Evolutionary conservation across 2,797 vertebrate genomes (phyloP), one percentile per base, ranked within the genome.

Genomic region (Enteromius viviparus): DNA sequence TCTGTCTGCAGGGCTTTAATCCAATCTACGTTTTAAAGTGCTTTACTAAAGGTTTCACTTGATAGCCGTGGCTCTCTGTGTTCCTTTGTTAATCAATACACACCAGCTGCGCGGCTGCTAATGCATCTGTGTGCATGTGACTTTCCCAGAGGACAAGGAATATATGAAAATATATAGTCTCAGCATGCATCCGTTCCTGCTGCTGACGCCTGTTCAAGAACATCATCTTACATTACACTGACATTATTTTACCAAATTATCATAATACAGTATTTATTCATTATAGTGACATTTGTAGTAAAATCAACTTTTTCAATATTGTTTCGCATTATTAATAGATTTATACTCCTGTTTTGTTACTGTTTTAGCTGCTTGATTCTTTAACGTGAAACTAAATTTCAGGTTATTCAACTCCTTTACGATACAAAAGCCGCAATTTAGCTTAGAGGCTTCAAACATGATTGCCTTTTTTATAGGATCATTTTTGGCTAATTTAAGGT

Each of bases 1-100:
- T 76, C 53, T 51, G 53, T 80, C 55, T 78, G 21, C 77, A 77
- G 70, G 68, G 58, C 71, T 68, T 64, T 77, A 40, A 81, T 88
- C 49, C 34, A 64, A 85, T 81, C 76, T n/a, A 2, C 42, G 81
- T 84, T 60, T 68, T 74, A 87, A 84, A 76, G 87, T 76, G 74
- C 79, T 85, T 23, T 53, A 40, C n/a, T 55, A 60, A 81, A 83
- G 68, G 29, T 70, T 77, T 78, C 76, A 83, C 34, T 68, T 68
- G 17, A 55, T 29, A 37, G 32, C 53, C 6, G 7, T 2, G n/a
- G 21, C 80, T 83, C 66, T 76, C 19, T 17, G 60, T 82, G 76
- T 21, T 65, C 78, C 74, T 69, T 76, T 66, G 71, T 23, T 58
- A 76, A 62, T 84, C 84, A 68, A 80, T 62, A 78, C 3, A 47